phyloP scores from a whole-genome alignment of 1,140 invertebrate species.

The Drosophila pectinifera region DNA sequence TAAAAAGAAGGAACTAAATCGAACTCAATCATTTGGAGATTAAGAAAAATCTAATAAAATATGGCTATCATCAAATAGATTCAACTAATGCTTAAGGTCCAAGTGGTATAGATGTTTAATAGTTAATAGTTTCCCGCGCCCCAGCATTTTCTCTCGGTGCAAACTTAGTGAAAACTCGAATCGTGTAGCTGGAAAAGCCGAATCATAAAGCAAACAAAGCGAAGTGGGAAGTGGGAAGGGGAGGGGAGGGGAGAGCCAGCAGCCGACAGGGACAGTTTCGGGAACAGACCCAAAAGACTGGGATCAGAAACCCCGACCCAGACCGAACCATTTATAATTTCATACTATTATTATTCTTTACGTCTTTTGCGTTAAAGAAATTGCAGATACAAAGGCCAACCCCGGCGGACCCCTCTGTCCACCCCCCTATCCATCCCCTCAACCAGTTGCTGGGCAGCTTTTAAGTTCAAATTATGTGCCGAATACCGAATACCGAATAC shows the following conservation, averaged over 20 bases:
- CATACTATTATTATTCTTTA: conserved; percentile 76
- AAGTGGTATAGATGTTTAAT: too few species aligned
- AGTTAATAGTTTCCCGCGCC: neutral
- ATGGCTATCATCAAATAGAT: too few species aligned
- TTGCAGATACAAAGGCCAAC: conserved; percentile 62
- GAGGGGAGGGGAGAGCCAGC: conserved; percentile 4
- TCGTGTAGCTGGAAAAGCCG: conserved; percentile 49
- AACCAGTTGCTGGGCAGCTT: conserved; percentile 44
- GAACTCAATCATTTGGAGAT: too few species aligned
- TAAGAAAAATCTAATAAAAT: too few species aligned
- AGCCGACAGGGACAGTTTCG: conserved; percentile 39
- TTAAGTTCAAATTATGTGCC: conserved; percentile 74
- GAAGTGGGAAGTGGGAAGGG: conserved; percentile 28
- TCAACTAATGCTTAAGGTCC: too few species aligned
- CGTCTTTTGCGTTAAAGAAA: conserved; percentile 56
- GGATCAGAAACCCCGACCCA: conserved; percentile 45
- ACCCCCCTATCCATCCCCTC: conserved; percentile 2
- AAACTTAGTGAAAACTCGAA: conserved; percentile 31
- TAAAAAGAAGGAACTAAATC: too few species aligned
- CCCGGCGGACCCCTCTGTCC: conserved; percentile 8
- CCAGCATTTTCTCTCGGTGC: conserved; percentile 11
- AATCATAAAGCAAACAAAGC: too few species aligned
- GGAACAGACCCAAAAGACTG: conserved; percentile 33
- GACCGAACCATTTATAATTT: conserved; percentile 73
- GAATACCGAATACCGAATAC: too few species aligned